A percentile compares a stretch with the other conserved stretches of the same genome.
Evolutionary conservation across 2,888 invertebrate genomes (phyloP).

Genomic region (Dichetophora obliterata): DNA sequence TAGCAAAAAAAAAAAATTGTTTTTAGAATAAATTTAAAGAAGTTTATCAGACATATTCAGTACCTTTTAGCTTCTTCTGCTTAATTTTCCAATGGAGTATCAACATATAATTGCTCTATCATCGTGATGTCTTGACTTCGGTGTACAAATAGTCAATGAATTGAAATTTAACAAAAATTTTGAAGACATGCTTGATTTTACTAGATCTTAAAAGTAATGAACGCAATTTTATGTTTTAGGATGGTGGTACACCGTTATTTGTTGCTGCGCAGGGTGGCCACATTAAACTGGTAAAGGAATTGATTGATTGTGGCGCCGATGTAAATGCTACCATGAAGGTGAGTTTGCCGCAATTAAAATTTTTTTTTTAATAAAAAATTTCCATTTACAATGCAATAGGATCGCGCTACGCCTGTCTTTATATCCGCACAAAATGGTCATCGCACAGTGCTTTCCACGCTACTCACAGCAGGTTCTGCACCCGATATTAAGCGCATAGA

Average conservation of each 20-base stretch:
- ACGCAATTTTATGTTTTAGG: conserved; percentile 72
- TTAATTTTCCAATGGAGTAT: too few relatives aligned
- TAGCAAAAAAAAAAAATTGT: too few relatives aligned
- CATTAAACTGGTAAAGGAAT: conserved; percentile 86
- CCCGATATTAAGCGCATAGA: conserved; percentile 83
- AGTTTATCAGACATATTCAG: too few relatives aligned
- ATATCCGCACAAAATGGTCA: conserved; percentile 96
- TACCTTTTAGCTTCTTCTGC: too few relatives aligned
- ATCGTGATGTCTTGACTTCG: too few relatives aligned
- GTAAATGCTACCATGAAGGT: conserved; percentile 89
- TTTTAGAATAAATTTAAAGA: too few relatives aligned
- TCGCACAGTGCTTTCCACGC: conserved; percentile 80
- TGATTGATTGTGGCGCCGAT: conserved; percentile 85
- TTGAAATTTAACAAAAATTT: too few relatives aligned
- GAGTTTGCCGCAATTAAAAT: conserved; percentile 35
- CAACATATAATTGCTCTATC: too few relatives aligned
- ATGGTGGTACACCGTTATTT: conserved; percentile 95
- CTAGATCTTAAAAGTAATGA: too few relatives aligned
- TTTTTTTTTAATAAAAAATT: neutral
- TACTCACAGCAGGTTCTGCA: conserved; percentile 81
- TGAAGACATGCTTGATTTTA: too few relatives aligned
- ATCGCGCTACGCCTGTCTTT: conserved; percentile 91
- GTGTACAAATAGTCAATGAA: too few relatives aligned
- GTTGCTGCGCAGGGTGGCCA: conserved; percentile 93
- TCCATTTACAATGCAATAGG: conserved; percentile 72